Percentiles rank a stretch among this genome's conserved stretches.
These are phyloP conservation scores for Hyperoplus lanceolatus DNA, from an alignment of 2,797 vertebrate genomes.

Conservation along the genomic window DNA sequence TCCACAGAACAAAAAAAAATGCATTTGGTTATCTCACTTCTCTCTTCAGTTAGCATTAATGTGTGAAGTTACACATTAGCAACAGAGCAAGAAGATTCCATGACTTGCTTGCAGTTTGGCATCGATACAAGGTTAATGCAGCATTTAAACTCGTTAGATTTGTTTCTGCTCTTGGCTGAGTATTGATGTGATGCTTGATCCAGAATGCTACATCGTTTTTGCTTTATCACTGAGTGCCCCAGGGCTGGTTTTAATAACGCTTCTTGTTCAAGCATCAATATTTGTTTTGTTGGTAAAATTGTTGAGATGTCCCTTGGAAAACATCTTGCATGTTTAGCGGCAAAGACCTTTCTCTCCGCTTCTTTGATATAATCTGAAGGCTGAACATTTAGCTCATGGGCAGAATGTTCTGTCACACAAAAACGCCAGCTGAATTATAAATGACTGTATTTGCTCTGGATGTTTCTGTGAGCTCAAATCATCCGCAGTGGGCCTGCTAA, in stretches of 20 bases:
- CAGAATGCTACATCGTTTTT: slow-evolving; percentile 19
- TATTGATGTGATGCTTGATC: slow-evolving; percentile 27
- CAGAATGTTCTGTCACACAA: not conserved
- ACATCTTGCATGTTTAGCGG: slow-evolving; percentile 5
- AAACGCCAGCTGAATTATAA: slow-evolving; percentile 49
- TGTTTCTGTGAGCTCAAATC: slow-evolving; percentile 36
- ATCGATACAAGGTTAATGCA: slow-evolving; percentile 57
- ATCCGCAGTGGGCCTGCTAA: slow-evolving; percentile 35
- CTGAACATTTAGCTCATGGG: slow-evolving; percentile 39
- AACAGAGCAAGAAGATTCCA: slow-evolving; percentile 20
- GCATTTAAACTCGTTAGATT: slow-evolving; percentile 40
- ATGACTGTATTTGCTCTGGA: slow-evolving; percentile 38
- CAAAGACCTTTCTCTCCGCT: not conserved
- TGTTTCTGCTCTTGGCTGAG: slow-evolving; percentile 15
- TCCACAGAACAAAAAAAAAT: not conserved
- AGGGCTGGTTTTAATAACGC: slow-evolving; percentile 16
- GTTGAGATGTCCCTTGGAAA: not conserved
- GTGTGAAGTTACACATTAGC: slow-evolving; percentile 31
- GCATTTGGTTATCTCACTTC: slow-evolving; percentile 1
- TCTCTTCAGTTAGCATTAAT: slow-evolving; percentile 15
- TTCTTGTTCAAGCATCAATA: slow-evolving; percentile 28
- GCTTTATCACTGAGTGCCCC: slow-evolving; percentile 23
- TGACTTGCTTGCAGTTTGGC: slow-evolving; percentile 24
- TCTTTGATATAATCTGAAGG: slow-evolving; percentile 37
- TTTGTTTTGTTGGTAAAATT: slow-evolving; percentile 19